These are phyloP conservation scores for Trichechus manatus DNA, from an alignment of 2,113 vertebrate genomes.

Conservation along the genomic window DNA sequence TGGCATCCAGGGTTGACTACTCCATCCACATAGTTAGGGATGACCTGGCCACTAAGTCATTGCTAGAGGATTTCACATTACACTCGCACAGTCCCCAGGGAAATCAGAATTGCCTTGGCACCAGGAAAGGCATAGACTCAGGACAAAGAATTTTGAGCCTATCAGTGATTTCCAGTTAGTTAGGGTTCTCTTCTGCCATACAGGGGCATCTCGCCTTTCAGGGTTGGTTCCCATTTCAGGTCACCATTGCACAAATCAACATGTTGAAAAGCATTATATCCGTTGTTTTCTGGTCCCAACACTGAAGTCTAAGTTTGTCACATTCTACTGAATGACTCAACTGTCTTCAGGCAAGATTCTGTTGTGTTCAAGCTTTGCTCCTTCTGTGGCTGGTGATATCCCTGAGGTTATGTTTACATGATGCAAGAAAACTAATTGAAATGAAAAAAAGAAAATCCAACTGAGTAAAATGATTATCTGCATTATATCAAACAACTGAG, in stretches of 20 bases:
- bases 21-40: neutral
- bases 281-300: neutral
- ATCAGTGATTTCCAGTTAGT: neutral
- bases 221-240: neutral
- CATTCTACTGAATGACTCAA: neutral
- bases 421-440: constrained; percentile 25
- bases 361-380: neutral
- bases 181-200: neutral
- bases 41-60: neutral
- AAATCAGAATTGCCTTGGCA: neutral
- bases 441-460: neutral
- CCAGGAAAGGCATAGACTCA: neutral
- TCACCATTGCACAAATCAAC: neutral
- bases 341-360: neutral
- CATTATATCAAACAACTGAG: neutral
- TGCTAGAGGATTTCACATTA: neutral
- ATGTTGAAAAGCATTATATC: neutral
- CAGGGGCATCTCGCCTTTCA: neutral
- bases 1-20: neutral
- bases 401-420: constrained; percentile 40
- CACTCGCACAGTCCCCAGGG: neutral
- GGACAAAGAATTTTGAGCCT: neutral
- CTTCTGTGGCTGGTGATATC: neutral
- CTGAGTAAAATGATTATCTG: neutral
- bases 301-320: neutral